A percentile compares a stretch with the other conserved stretches of the same genome.
phyloP scores from a whole-genome alignment of 2,797 vertebrate species.

The Tokudaia muenninki region DNA sequence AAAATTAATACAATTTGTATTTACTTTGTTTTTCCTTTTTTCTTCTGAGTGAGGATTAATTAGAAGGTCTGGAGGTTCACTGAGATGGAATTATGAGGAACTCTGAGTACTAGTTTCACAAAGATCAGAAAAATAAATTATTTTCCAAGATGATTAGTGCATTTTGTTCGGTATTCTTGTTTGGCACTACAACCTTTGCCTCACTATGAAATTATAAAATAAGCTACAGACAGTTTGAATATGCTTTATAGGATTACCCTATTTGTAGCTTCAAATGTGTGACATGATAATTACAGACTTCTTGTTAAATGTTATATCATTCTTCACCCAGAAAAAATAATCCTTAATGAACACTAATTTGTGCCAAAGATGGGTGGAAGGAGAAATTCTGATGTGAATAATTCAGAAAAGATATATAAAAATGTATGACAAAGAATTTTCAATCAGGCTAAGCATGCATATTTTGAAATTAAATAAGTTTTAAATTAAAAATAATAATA shows the following conservation, averaged over 20 bases:
- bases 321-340: constrained; percentile 81
- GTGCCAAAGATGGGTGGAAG: constrained; percentile 73
- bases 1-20: constrained; percentile 38
- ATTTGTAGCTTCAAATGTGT: constrained; percentile 80
- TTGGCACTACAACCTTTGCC: constrained; percentile 67
- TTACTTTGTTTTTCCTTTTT: constrained; percentile 49
- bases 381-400: constrained; percentile 77
- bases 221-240: constrained; percentile 71
- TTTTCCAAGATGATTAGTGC: constrained; percentile 63
- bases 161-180: constrained; percentile 74
- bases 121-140: constrained; percentile 66
- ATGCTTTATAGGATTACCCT: constrained; percentile 70
- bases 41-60: neutral
- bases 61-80: constrained; percentile 57
- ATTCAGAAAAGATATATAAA: constrained; percentile 77
- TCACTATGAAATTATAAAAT: constrained; percentile 75
- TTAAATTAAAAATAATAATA: constrained; percentile 58
- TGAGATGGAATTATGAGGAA: constrained; percentile 63
- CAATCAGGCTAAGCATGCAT: constrained; percentile 67
- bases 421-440: constrained; percentile 71
- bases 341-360: constrained; percentile 82
- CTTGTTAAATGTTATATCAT: constrained; percentile 80
- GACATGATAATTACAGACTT: constrained; percentile 82
- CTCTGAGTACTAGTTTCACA: constrained; percentile 65
- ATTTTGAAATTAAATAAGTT: constrained; percentile 63